Base-by-base conservation (phyloP, 2,113 vertebrate species). In the Hassar affinis region DNA sequence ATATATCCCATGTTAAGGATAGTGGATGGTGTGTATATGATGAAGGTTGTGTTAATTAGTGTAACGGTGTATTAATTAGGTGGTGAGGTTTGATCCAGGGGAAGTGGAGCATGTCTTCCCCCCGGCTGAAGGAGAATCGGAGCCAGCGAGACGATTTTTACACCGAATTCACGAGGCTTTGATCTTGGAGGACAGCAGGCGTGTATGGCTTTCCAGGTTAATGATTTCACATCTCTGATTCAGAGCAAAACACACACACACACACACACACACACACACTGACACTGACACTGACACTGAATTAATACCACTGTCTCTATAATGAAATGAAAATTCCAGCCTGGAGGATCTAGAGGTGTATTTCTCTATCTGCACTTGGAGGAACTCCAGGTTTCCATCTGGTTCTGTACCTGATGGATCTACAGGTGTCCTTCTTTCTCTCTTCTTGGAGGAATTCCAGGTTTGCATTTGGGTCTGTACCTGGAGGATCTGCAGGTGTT, bases 91-190 rank as follows among this genome's bases (percentile, higher is more conserved):
- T 76, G 27, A 76, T 22, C 47, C 30, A 22, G 74, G 30, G 49
- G 74, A 52, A 76, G 74, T 76, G 74, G 74, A 76, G 49, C 74
- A 35, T 54, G 74, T 76, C 51, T 54, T 30, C 18, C 49, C 49
- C 72, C 33, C 30, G 49, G 74, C 74, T 76, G 17, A 22, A 76
- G 74, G 49, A 33, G 74, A 54, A 33, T 76, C 74, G 27, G 49
- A 6, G 27, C 17, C 27, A 76, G 49, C 17, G 3, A 54, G 30
- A 52, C 54, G 27, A 54, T 76, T 76, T n/a, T 76, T 76, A 76
- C 74, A 76, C 74, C 49, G 12, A 54, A 54, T 76, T 76, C 74
- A 51, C 15, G 9, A 54, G 72, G 49, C 72, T 76, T 54, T 76
- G 72, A 75, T 75, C 72, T 35, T 52, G 72, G 47, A 20, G 47